phyloP scores from a whole-genome alignment of 2,113 vertebrate genomes.

The Erythrolamprus reginae region DNA sequence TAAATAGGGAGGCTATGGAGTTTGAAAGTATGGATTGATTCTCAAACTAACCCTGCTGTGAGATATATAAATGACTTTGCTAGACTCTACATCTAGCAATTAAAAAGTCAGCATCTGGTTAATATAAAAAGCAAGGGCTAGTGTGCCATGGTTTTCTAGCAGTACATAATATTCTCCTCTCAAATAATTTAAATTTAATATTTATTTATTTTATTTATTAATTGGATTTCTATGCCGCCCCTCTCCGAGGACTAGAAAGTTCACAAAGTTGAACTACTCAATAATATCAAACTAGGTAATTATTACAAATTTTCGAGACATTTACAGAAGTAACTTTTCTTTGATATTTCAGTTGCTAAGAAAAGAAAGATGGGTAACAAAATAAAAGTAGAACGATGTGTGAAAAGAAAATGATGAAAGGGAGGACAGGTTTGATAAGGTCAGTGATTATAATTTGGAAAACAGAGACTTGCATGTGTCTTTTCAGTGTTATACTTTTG shows the following conservation, averaged over 20 bases:
- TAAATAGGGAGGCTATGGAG: background rate
- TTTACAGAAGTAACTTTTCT: background rate
- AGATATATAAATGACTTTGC: background rate
- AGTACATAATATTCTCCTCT: background rate
- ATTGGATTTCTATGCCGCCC: too few species aligned
- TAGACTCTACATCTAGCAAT: background rate
- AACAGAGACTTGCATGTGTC: background rate
- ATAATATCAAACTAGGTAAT: background rate
- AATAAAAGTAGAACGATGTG: background rate
- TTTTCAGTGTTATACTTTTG: background rate
- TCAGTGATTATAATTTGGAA: background rate
- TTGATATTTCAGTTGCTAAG: background rate
- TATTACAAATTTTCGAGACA: background rate
- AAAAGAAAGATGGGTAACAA: background rate
- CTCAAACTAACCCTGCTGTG: background rate
- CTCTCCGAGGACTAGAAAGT: too few species aligned
- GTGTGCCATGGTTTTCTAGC: background rate
- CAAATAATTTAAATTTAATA: background rate
- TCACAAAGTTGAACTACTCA: background rate
- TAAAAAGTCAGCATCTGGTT: background rate
- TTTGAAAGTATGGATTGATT: background rate
- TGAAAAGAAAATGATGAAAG: background rate
- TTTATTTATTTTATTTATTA: too few species aligned
- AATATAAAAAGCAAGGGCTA: background rate
- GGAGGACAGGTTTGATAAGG: background rate